Conservation (phyloP, 2,113 vertebrate genomes). For the Empidonax alnorum region DNA sequence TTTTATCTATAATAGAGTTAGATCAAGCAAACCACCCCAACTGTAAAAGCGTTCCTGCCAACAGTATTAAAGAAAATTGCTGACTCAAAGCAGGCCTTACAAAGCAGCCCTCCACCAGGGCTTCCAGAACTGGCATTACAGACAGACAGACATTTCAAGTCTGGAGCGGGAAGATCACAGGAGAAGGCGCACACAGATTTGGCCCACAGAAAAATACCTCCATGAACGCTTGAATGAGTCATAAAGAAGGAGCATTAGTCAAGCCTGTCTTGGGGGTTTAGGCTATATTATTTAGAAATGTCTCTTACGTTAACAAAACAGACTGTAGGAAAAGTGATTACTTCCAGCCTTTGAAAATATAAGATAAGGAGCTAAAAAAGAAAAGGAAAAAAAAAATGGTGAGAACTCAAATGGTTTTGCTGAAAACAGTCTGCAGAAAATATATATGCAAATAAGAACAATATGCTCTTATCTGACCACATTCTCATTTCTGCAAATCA, state of each 20-base stretch:
- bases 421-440: background rate
- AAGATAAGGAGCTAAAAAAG: background rate
- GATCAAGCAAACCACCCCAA: background rate
- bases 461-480: background rate
- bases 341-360: background rate
- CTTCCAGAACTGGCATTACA: background rate
- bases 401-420: background rate
- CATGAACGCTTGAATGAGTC: background rate
- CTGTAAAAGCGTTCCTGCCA: background rate
- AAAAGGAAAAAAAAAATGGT: background rate
- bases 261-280: background rate
- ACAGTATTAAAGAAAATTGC: background rate
- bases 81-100: background rate
- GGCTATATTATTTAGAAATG: background rate
- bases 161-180: background rate
- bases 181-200: background rate
- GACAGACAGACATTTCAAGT: background rate
- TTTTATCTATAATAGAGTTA: background rate
- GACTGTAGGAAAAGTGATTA: background rate
- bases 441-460: background rate
- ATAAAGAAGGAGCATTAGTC: background rate
- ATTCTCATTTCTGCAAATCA: background rate
- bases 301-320: background rate
- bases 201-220: background rate
- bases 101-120: background rate